Evolutionary conservation across 2,888 invertebrate species (phyloP).

Genomic region (Eristalis arbustorum): DNA sequence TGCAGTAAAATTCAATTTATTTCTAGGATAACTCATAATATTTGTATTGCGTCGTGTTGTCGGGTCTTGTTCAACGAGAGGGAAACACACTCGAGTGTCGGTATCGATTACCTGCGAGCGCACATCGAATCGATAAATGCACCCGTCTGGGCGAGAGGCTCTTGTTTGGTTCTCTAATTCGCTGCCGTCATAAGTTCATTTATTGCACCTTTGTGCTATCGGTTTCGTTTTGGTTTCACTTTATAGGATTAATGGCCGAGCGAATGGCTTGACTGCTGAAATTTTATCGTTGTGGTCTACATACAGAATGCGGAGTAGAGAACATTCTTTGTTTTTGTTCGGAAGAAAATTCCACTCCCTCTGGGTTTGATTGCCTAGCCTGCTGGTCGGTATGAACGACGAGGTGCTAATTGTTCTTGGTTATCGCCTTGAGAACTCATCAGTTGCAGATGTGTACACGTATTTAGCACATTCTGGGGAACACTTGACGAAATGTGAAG

Average conservation of each 20-base stretch:
- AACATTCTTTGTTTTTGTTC: not conserved
- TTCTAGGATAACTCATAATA: conserved; percentile 6
- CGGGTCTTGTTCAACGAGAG: not conserved
- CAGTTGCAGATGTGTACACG: too few relatives aligned
- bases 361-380: not conserved
- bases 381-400: not conserved
- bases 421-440: too few relatives aligned
- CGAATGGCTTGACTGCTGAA: not conserved
- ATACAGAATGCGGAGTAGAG: not conserved
- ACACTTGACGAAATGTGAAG: too few relatives aligned
- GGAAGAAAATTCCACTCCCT: not conserved
- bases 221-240: conserved; percentile 49
- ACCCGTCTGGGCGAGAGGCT: not conserved
- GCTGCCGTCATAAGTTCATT: conserved; percentile 19
- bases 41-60: conserved; percentile 22
- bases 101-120: not conserved
- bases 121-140: conserved; percentile 43
- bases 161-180: conserved; percentile 1
- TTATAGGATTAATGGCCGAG: conserved; percentile 51
- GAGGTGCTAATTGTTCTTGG: not conserved
- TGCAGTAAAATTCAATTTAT: conserved; percentile 16
- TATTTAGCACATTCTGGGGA: too few relatives aligned
- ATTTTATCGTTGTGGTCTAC: not conserved
- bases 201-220: conserved; percentile 55
- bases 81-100: not conserved